A percentile compares a stretch with the other conserved stretches of the same genome.
Conservation (phyloP, 2,113 vertebrate genomes). For the Odontesthes bonariensis region DNA sequence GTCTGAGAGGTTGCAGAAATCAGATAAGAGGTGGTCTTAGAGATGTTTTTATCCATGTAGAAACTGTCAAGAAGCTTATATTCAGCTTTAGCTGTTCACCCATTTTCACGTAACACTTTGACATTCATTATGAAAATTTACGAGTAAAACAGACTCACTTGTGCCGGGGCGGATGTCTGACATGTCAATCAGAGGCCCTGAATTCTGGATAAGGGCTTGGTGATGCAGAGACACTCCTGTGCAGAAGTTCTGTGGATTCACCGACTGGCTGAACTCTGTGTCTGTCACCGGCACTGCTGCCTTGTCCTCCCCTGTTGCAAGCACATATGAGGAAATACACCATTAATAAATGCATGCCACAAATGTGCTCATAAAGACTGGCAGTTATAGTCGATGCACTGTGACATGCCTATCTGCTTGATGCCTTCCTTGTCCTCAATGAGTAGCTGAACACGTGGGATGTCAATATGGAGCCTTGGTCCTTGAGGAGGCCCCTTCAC, state of each 20-base stretch:
- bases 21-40: conserved; percentile 9
- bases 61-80: not conserved
- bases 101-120: not conserved
- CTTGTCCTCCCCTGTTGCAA: conserved; percentile 93
- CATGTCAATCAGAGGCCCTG: conserved; percentile 98
- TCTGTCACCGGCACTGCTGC: conserved; percentile 95
- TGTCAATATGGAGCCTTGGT: conserved; percentile 96
- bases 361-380: not conserved
- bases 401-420: conserved; percentile 93
- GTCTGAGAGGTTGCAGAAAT: conserved; percentile 79
- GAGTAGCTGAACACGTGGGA: conserved; percentile 96
- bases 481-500: conserved; percentile 97
- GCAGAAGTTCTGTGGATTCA: conserved; percentile 98
- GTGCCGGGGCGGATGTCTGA: conserved; percentile 98
- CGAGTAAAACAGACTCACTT: conserved; percentile 83
- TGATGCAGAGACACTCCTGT: conserved; percentile 96
- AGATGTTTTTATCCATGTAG: conserved; percentile 6
- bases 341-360: not conserved
- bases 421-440: conserved; percentile 99
- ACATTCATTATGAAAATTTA: not conserved
- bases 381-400: not conserved
- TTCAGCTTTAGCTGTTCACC: no score
- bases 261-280: conserved; percentile 96
- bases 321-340: not conserved
- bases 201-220: conserved; percentile 96